phyloP scores from a whole-genome alignment of 1,140 invertebrate species.

The Cherax quadricarinatus region DNA sequence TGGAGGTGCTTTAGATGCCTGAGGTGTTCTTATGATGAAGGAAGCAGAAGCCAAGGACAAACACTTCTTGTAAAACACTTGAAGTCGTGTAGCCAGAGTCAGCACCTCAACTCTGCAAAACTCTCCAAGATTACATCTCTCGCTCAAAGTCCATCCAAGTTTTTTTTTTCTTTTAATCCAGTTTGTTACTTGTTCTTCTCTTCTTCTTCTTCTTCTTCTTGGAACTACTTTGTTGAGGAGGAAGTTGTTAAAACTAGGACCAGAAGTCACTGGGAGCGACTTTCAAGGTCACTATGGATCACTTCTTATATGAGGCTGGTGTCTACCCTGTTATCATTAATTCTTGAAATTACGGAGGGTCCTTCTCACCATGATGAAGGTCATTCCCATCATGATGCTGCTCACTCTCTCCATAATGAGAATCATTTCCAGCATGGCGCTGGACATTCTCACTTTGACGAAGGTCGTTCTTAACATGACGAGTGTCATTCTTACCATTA shows the following conservation, averaged over 20 bases:
- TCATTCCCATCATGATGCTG: too few species aligned
- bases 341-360: too few species aligned
- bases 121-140: slow-evolving; percentile 4
- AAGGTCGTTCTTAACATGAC: too few species aligned
- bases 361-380: too few species aligned
- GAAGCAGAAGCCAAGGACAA: not conserved
- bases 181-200: slow-evolving; percentile 56
- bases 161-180: slow-evolving; percentile 52
- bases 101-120: not conserved
- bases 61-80: not conserved
- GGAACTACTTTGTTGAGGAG: slow-evolving; percentile 11
- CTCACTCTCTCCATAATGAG: too few species aligned
- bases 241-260: slow-evolving; percentile 46
- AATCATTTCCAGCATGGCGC: too few species aligned
- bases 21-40: too few species aligned
- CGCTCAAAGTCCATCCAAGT: slow-evolving; percentile 24
- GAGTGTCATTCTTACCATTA: too few species aligned
- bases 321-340: not conserved
- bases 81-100: not conserved
- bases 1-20: too few species aligned
- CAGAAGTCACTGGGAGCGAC: slow-evolving; percentile 41
- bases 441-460: too few species aligned
- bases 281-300: slow-evolving; percentile 38
- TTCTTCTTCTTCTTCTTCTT: slow-evolving; percentile 44
- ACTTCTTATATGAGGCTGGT: not conserved